phyloP scores from a whole-genome alignment of 2,888 invertebrate species.

The Iphiclides podalirius region DNA sequence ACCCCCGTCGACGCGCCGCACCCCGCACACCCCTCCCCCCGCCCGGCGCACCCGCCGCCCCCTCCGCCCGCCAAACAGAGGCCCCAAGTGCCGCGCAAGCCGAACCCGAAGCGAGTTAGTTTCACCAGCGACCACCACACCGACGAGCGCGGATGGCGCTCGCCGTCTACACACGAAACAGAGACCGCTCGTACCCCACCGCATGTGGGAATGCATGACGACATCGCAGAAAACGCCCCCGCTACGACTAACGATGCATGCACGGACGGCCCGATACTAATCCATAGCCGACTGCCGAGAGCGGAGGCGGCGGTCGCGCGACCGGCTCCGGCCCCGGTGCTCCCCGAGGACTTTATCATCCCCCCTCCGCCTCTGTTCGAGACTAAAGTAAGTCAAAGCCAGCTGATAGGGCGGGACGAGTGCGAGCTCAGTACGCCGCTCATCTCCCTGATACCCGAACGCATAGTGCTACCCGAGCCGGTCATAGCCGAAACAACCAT shows the following conservation, averaged over 20 bases:
- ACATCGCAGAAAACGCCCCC: too few species aligned
- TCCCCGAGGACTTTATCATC: conserved; percentile 70
- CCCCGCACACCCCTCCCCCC: conserved; percentile 18
- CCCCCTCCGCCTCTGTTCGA: conserved; percentile 75
- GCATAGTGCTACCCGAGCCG: conserved; percentile 62
- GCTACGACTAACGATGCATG: conserved; percentile 72
- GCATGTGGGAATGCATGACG: conserved; percentile 59
- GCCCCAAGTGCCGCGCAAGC: conserved; percentile 74
- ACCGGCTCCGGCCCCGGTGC: conserved; percentile 53
- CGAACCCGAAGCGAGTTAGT: conserved; percentile 75
- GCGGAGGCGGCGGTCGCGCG: conserved; percentile 52
- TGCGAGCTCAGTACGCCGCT: conserved; percentile 51
- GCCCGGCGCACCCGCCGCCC: conserved; percentile 33
- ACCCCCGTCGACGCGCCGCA: conserved; percentile 44
- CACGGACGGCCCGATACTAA: conserved; percentile 63
- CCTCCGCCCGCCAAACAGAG: conserved; percentile 58
- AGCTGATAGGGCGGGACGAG: conserved; percentile 45
- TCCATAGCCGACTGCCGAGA: too few species aligned
- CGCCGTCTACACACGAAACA: conserved; percentile 50
- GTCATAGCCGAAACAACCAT: conserved; percentile 69
- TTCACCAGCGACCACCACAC: conserved; percentile 60
- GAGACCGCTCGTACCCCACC: conserved; percentile 39
- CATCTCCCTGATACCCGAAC: conserved; percentile 63
- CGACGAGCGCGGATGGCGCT: too few species aligned
- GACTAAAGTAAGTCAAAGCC: conserved; percentile 63